Evolutionary conservation across 2,797 vertebrate species (phyloP).

Genomic region (Adelosebastes latens): DNA sequence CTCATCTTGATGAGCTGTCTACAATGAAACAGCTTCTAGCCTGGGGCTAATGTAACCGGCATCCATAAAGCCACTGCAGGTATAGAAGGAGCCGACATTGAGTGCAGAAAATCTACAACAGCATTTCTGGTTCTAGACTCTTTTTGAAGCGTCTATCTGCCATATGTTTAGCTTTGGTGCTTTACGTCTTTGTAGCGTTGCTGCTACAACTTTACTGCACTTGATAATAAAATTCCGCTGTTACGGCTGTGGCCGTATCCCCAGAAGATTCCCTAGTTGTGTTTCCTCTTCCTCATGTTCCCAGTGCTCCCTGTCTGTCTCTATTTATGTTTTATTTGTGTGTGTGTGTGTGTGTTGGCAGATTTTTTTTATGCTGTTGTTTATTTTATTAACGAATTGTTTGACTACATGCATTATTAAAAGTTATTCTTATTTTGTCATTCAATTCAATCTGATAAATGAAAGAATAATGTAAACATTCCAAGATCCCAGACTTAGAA

Average conservation of each 20-base stretch:
- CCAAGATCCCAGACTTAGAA: not conserved
- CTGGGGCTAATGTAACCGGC: conserved; percentile 46
- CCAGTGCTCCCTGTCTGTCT: not conserved
- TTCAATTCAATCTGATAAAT: not conserved
- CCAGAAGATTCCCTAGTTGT: not conserved
- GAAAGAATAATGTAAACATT: not conserved
- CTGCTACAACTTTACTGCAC: conserved; percentile 2
- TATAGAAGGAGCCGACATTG: conserved; percentile 9
- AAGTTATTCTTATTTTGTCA: not conserved
- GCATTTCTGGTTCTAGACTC: not conserved
- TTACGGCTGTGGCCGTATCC: not conserved
- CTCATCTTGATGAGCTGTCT: conserved; percentile 70
- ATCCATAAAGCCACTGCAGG: conserved; percentile 46
- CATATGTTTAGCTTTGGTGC: conserved; percentile 7
- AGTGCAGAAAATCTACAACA: conserved; percentile 11
- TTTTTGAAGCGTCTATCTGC: not conserved
- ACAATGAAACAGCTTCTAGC: conserved; percentile 60
- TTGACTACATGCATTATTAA: not conserved
- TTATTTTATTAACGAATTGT: not conserved
- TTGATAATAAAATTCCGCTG: not conserved
- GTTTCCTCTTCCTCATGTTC: not conserved
- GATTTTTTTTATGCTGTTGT: not conserved
- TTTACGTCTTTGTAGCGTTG: not conserved
- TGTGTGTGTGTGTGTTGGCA: not conserved
- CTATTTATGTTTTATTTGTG: not conserved